Evolutionary conservation across 2,797 vertebrate species (phyloP), one percentile per base, ranked within the genome.

Genomic region (Myotis vivesi): DNA sequence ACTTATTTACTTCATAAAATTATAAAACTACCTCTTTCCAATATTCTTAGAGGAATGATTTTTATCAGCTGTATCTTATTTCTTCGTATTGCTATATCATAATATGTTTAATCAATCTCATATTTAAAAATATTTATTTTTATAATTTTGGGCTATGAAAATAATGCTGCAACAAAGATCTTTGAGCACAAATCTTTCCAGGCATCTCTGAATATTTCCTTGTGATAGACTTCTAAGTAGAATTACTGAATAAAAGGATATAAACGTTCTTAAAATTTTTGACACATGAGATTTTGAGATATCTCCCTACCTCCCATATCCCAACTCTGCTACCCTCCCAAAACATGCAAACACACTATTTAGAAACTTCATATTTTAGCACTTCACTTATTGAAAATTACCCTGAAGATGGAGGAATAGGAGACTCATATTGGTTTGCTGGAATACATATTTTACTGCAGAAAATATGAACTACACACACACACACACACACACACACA

Each of bases 141-240:
- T 84, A 69, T 64, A 55, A 55, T 64, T 88, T 94, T 2, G n/a
- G 20, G 11, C 87, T 85, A 41, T 69, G 19, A 77, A 93, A 87
- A 91, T 84, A 75, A 94, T 25, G 33, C 17, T 68, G 7, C 73
- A 41, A 2, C 41, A 36, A 82, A 30, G 7, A 19, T 33, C 3
- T n/a, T 41, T 88, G 23, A 64, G 83, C 28, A 72, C 33, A 88
- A 28, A 49, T 79, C 55, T 92, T 72, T 89, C 62, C 23, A 89
- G 76, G 13, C 30, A 79, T 88, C 41, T 94, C 87, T 88, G 57
- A 59, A 59, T 33, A 80, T 73, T 92, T 96, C 53, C 30, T 86
- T 62, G 46, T 33, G n/a, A 72, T n/a, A 53, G 19, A 57, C 5
- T 11, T 62, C 6, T 82, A 44, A 59, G 15, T 77, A 81, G 46